These are phyloP conservation scores for Dinomys branickii DNA, from an alignment of 2,113 vertebrate genomes.

Conservation along the genomic window DNA sequence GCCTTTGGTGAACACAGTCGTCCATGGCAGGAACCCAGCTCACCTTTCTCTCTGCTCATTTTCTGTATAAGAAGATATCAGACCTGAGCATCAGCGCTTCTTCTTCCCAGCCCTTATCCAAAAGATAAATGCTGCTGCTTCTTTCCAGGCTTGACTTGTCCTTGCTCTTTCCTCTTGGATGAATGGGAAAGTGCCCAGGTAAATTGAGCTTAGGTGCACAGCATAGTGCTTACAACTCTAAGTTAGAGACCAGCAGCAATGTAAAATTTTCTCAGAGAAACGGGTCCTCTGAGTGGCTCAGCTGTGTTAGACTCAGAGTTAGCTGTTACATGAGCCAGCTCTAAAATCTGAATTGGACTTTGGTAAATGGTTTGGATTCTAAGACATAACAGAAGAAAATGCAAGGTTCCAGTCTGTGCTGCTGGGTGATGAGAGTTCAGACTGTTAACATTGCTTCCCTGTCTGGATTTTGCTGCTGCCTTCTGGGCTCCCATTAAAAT, in stretches of 20 bases:
- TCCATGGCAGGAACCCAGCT: background rate
- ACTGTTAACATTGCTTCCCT: constrained; percentile 66
- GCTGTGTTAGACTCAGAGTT: background rate
- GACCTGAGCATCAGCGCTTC: background rate
- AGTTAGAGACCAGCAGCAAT: background rate
- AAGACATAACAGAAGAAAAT: constrained; percentile 54
- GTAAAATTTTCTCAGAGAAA: background rate
- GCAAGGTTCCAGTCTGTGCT: constrained; percentile 22
- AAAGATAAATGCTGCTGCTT: background rate
- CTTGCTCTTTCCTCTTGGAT: constrained; percentile 50
- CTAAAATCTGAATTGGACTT: constrained; percentile 25
- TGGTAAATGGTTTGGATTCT: constrained; percentile 61
- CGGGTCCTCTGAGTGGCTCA: background rate
- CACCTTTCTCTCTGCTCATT: background rate
- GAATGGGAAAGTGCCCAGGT: background rate
- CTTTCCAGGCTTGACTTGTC: background rate
- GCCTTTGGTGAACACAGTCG: background rate
- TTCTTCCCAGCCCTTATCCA: background rate
- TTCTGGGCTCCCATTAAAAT: constrained; percentile 78
- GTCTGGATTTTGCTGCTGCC: constrained; percentile 70
- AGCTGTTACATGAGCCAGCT: background rate
- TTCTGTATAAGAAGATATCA: background rate
- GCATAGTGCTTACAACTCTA: background rate
- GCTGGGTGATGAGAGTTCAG: constrained; percentile 50
- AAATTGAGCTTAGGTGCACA: background rate